Percentiles rank a stretch among this genome's conserved stretches.
phyloP scores from a whole-genome alignment of 1,140 invertebrate species.

The Danaus melanippus region DNA sequence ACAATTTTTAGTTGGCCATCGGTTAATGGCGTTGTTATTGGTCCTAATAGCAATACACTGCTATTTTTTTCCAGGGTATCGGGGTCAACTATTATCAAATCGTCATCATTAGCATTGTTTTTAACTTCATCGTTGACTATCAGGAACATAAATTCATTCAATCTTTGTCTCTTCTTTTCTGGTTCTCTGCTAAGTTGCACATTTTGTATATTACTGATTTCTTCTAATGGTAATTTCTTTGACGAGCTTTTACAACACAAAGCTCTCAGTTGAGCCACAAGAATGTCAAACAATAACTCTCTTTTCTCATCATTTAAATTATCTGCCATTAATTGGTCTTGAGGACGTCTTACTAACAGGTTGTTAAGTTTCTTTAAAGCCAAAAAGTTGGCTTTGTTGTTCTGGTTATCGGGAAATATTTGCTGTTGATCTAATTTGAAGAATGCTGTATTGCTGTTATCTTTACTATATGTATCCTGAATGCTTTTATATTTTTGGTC shows the following conservation, averaged over 20 bases:
- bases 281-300: slow-evolving; percentile 52
- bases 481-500: slow-evolving; percentile 25
- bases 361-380: slow-evolving; percentile 49
- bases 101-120: slow-evolving; percentile 36
- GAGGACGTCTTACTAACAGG: slow-evolving; percentile 34
- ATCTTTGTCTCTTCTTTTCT: slow-evolving; percentile 5
- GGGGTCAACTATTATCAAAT: slow-evolving; percentile 52
- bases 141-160: slow-evolving; percentile 53
- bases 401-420: slow-evolving; percentile 30
- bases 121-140: slow-evolving; percentile 59
- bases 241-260: slow-evolving; percentile 46
- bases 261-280: slow-evolving; percentile 51
- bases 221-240: slow-evolving; percentile 18
- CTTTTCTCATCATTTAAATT: slow-evolving; percentile 38
- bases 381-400: slow-evolving; percentile 32
- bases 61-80: slow-evolving; percentile 53
- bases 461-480: slow-evolving; percentile 10
- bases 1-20: slow-evolving; percentile 47
- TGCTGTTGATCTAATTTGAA: slow-evolving; percentile 49
- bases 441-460: slow-evolving; percentile 25
- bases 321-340: slow-evolving; percentile 15
- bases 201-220: slow-evolving; percentile 4
- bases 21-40: slow-evolving; percentile 43
- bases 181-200: background rate
- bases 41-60: slow-evolving; percentile 53